Evolutionary conservation across 1,140 invertebrate genomes (phyloP).

Genomic region (Drosophila micromelanica): DNA sequence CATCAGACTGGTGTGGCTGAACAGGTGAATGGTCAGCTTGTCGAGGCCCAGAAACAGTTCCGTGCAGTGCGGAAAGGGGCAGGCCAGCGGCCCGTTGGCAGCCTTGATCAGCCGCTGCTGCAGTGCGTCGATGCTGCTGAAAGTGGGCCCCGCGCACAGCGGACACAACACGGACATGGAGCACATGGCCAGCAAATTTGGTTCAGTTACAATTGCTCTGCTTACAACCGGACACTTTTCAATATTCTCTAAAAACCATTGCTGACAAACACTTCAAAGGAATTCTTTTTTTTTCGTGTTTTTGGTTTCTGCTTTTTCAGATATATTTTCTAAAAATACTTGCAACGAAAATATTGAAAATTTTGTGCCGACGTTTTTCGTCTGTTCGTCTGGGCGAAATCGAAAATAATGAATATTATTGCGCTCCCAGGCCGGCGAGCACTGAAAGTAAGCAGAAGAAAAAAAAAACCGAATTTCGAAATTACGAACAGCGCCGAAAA

Average conservation of each 20-base stretch:
- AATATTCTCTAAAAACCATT: conserved; percentile 1
- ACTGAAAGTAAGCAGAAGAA: not conserved
- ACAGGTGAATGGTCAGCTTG: conserved; percentile 93
- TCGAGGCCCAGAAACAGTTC: conserved; percentile 90
- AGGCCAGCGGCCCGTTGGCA: conserved; percentile 89
- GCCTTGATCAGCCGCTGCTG: conserved; percentile 90
- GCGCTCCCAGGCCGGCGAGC: conserved; percentile 23
- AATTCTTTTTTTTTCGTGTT: conserved; percentile 33
- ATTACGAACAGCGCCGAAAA: conserved; percentile 30
- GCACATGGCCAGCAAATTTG: conserved; percentile 85
- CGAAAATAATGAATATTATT: conserved; percentile 52
- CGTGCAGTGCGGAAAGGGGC: conserved; percentile 89
- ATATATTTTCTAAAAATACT: conserved; percentile 75
- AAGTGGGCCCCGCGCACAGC: conserved; percentile 89
- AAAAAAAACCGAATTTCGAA: conserved; percentile 31
- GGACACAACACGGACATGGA: conserved; percentile 89
- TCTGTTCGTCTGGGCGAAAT: conserved; percentile 40
- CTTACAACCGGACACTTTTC: not conserved
- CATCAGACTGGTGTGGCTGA: conserved; percentile 87
- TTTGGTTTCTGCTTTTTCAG: conserved; percentile 37
- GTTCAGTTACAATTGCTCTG: not conserved
- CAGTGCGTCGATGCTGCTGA: conserved; percentile 88
- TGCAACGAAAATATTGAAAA: conserved; percentile 72
- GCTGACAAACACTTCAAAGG: conserved; percentile 38
- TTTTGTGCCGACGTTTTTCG: conserved; percentile 25